A percentile compares a stretch with the other conserved stretches of the same genome.
phyloP scores from a whole-genome alignment of 2,888 invertebrate genomes.

The Plusia festucae region DNA sequence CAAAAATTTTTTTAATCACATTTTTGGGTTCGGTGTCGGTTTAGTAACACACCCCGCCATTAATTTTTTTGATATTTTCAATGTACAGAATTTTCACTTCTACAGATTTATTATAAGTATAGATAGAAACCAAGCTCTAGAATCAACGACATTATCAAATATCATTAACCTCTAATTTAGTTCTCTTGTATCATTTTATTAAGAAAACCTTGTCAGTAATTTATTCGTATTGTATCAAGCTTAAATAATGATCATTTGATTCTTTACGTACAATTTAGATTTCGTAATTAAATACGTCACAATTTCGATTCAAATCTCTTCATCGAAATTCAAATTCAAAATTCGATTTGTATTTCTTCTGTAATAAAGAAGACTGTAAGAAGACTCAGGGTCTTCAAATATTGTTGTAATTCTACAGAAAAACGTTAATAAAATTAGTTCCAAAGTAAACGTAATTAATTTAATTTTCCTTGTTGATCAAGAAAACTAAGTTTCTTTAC shows the following conservation, averaged over 20 bases:
- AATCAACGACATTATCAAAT: neutral
- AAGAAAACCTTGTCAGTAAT: neutral
- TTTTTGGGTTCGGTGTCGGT: no score
- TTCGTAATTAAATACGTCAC: neutral
- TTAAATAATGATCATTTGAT: slow-evolving; percentile 4
- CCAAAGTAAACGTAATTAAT: no score
- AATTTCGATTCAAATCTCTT: neutral
- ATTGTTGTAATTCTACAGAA: no score
- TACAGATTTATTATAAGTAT: no score
- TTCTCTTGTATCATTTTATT: neutral
- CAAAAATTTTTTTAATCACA: no score
- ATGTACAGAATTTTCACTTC: no score
- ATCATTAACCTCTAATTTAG: neutral
- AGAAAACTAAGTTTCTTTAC: slow-evolving; percentile 15
- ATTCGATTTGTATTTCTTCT: neutral
- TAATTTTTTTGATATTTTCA: no score
- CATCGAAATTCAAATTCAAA: neutral
- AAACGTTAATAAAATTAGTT: no score
- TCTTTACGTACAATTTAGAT: neutral
- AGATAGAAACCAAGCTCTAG: neutral
- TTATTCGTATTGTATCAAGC: neutral
- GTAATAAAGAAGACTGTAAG: neutral
- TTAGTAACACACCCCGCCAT: no score
- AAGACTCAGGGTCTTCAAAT: no score
- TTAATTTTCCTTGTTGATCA: neutral